phyloP scores from a whole-genome alignment of 2,797 vertebrate genomes.

The Tiaroga cobitis region DNA sequence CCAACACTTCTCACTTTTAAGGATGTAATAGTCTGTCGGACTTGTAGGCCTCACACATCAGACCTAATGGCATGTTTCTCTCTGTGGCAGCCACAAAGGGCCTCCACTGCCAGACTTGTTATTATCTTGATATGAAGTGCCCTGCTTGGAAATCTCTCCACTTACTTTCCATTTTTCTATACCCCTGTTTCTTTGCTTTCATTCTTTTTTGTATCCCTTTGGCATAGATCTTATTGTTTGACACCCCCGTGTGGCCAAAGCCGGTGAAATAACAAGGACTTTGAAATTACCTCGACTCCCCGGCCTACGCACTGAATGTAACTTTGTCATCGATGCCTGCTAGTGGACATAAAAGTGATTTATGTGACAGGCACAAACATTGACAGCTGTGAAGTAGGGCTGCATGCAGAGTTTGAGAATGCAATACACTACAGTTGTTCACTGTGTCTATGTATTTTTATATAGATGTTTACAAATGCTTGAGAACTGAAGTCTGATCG shows the following conservation, averaged over 20 bases:
- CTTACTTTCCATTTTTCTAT: constrained; percentile 42
- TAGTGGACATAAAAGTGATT: constrained; percentile 56
- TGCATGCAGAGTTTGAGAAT: constrained; percentile 14
- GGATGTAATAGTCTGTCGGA: constrained; percentile 61
- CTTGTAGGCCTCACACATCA: constrained; percentile 49
- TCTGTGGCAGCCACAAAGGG: constrained; percentile 57
- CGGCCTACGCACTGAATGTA: constrained; percentile 2
- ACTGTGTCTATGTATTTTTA: not conserved
- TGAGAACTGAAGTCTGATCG: not conserved
- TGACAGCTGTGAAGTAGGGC: constrained; percentile 22
- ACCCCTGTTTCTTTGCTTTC: constrained; percentile 44
- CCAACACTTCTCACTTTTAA: constrained; percentile 44
- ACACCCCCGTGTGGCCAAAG: constrained; percentile 79
- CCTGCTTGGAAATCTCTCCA: constrained; percentile 60
- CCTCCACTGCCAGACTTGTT: constrained; percentile 63
- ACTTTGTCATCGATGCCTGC: constrained; percentile 30
- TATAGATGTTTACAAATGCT: constrained; percentile 11
- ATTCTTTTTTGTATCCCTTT: constrained; percentile 53
- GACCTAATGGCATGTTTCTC: constrained; percentile 60
- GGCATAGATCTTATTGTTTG: constrained; percentile 77
- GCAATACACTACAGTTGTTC: not conserved
- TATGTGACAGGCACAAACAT: constrained; percentile 43
- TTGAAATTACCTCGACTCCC: constrained; percentile 61
- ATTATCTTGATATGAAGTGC: constrained; percentile 76
- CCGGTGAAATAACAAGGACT: constrained; percentile 65